Conservation (phyloP, 2,888 invertebrate genomes). For the Tortrix viridana region DNA sequence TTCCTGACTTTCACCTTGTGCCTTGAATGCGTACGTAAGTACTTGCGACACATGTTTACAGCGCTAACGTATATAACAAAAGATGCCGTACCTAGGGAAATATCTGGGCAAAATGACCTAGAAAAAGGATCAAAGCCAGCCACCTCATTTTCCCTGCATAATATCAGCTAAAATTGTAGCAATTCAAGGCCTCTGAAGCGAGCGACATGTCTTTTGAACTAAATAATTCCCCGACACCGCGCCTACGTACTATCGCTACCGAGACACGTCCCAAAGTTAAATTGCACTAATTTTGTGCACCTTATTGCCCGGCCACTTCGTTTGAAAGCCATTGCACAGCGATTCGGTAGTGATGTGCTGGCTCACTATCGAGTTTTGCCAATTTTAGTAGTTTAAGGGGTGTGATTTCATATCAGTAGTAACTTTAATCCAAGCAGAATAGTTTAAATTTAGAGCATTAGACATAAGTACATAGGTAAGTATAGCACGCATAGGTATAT, state of each 20-base stretch:
- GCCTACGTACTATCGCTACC: constrained; percentile 26
- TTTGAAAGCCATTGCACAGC: constrained; percentile 67
- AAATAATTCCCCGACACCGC: constrained; percentile 8
- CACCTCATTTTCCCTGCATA: neutral
- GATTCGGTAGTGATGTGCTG: constrained; percentile 61
- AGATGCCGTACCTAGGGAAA: no score
- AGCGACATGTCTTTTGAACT: constrained; percentile 26
- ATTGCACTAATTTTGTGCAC: constrained; percentile 79
- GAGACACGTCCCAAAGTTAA: constrained; percentile 76
- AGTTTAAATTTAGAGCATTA: no score
- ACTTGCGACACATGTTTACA: no score
- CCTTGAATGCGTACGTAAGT: no score
- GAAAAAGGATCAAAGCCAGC: no score
- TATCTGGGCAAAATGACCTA: no score
- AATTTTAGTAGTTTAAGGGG: constrained; percentile 17
- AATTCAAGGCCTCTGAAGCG: constrained; percentile 24
- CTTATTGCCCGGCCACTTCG: constrained; percentile 69
- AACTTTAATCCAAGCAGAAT: no score
- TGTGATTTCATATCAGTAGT: neutral
- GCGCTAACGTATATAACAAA: no score
- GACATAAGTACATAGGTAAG: no score
- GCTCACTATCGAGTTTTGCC: constrained; percentile 17
- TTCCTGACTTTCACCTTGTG: no score
- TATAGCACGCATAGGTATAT: no score
- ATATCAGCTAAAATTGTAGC: constrained; percentile 4